Evolutionary conservation across 2,113 vertebrate genomes (phyloP).

Genomic region (Smithornis capensis): DNA sequence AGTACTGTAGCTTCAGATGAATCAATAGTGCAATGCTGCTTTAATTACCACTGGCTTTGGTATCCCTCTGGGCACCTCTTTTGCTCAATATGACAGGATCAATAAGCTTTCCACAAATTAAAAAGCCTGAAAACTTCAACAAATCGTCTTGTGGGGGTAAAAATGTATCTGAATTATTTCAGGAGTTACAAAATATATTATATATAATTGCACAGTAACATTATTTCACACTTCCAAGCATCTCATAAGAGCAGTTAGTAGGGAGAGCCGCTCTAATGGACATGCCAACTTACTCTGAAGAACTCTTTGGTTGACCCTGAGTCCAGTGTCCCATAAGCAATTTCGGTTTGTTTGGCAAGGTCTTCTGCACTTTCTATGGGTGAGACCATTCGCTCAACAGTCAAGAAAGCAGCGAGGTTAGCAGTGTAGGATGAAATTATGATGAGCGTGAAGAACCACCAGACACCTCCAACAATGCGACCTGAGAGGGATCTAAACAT

Average conservation of each 20-base stretch:
- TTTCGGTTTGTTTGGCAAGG: conserved; percentile 98
- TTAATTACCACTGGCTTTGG: conserved; percentile 50
- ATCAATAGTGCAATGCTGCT: conserved; percentile 25
- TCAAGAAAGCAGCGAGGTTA: conserved; percentile 98
- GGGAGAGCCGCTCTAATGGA: background rate
- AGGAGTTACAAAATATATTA: background rate
- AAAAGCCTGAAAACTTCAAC: conserved; percentile 24
- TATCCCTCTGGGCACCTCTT: background rate
- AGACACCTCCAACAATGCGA: conserved; percentile 97
- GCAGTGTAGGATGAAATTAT: conserved; percentile 99
- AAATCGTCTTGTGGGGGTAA: background rate
- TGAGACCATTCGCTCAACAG: conserved; percentile 98
- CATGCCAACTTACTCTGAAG: conserved; percentile 87
- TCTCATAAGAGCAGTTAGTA: background rate
- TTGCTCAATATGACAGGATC: background rate
- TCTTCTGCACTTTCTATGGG: conserved; percentile 99
- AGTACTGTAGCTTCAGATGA: background rate
- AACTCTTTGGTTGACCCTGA: conserved; percentile 99
- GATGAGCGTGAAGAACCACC: conserved; percentile 99
- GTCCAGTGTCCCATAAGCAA: conserved; percentile 96
- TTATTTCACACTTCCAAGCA: background rate
- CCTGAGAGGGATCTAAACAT: conserved; percentile 94
- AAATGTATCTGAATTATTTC: background rate
- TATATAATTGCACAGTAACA: background rate
- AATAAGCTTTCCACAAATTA: conserved; percentile 49